Conservation (phyloP, 1,140 invertebrate genomes). For the Macrocentrus cingulum region DNA sequence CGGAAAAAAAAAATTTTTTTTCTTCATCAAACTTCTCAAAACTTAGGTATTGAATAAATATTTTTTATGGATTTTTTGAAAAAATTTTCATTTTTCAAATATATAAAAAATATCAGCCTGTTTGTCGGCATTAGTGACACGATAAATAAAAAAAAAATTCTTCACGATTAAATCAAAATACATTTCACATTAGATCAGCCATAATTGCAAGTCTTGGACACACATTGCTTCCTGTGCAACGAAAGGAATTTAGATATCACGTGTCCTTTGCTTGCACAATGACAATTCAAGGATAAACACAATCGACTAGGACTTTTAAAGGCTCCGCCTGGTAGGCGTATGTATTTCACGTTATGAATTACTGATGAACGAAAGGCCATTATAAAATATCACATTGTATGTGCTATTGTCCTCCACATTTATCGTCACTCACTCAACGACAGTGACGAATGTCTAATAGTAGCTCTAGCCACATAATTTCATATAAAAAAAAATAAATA, state of each 20-base stretch:
- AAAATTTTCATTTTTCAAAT: too few species aligned
- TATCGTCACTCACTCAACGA: constrained; percentile 7
- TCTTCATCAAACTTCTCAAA: too few species aligned
- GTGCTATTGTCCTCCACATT: constrained; percentile 17
- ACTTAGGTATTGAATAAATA: too few species aligned
- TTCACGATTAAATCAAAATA: constrained; percentile 15
- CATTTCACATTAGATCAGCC: constrained; percentile 17
- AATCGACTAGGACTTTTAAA: constrained; percentile 20
- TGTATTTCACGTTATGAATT: constrained; percentile 33
- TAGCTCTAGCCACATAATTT: not conserved
- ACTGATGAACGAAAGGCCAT: constrained; percentile 26
- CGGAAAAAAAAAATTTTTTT: too few species aligned
- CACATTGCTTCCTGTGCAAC: constrained; percentile 12
- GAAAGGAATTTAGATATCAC: constrained; percentile 21
- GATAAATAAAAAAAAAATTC: constrained; percentile 7
- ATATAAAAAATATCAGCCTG: too few species aligned
- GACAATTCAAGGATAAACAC: constrained; percentile 30
- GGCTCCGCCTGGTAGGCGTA: constrained; percentile 14
- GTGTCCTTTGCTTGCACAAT: not conserved
- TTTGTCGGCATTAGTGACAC: too few species aligned
- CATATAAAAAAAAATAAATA: not conserved
- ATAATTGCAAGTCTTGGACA: constrained; percentile 12
- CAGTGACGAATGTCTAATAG: constrained; percentile 13
- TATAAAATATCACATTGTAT: too few species aligned
- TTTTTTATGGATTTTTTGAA: too few species aligned